Conservation (phyloP, 2,113 vertebrate species). For the Plectropomus leopardus region DNA sequence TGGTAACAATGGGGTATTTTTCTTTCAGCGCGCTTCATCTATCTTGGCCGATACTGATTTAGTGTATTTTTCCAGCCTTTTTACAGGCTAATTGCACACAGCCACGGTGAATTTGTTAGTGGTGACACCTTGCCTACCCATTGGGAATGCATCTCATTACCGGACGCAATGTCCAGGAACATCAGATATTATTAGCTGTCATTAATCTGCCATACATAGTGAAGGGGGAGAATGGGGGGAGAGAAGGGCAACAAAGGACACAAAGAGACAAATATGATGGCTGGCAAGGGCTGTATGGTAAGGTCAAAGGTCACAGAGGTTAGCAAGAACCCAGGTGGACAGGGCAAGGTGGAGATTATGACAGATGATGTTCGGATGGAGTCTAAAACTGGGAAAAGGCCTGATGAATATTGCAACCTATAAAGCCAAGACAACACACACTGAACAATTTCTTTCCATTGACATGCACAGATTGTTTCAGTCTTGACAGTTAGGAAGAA, state of each 20-base stretch:
- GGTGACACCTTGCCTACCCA: conserved; percentile 96
- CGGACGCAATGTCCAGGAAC: conserved; percentile 96
- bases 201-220: conserved; percentile 96
- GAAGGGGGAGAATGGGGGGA: conserved; percentile 71
- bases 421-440: not conserved
- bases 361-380: conserved; percentile 43
- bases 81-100: conserved; percentile 96
- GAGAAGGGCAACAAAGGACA: conserved; percentile 82
- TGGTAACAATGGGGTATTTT: conserved; percentile 88
- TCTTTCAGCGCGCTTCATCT: conserved; percentile 87
- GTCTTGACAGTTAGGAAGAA: not conserved
- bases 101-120: conserved; percentile 97
- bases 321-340: conserved; percentile 62
- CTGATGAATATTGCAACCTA: not conserved
- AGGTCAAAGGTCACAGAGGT: conserved; percentile 87
- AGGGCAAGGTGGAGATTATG: conserved; percentile 29
- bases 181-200: conserved; percentile 99
- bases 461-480: not conserved
- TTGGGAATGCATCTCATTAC: conserved; percentile 99
- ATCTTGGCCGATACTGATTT: conserved; percentile 93
- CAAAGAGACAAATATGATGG: conserved; percentile 87
- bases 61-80: conserved; percentile 91
- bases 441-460: not conserved
- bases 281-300: conserved; percentile 78
- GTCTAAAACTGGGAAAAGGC: conserved; percentile 15